Evolutionary conservation across 2,797 vertebrate species (phyloP), one percentile per base, ranked within the genome.

Genomic region (Malurus leucopterus): DNA sequence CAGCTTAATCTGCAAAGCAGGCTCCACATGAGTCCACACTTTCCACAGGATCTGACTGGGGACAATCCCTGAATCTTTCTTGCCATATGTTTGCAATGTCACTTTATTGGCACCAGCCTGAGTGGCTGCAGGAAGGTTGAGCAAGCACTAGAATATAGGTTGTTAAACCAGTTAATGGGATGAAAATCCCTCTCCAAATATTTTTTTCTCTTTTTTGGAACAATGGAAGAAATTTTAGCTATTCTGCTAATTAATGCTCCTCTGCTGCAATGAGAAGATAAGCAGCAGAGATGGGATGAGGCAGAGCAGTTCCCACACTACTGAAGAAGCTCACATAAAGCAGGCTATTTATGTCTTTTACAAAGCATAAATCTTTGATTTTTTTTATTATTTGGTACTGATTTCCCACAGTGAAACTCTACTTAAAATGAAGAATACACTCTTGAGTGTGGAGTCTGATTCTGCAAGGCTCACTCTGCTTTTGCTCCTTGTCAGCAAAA

Each of bases 391-490:
- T 73, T 85, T 69, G 13, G 24, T 32, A 30, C 43, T 24, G 26
- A 50, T 58, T 30, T 91, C 38, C 12, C 15, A 41, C 9, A 43
- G 7, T 41, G 26, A 85, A 16, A 36, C 7, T 49, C 59, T 55
- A 20, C 29, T 57, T 83, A 59, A 80, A 83, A 71, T 0, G 3
- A 65, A 68, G 34, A 80, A 30, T 29, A 23, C 8, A 5, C 3
- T 58, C 40, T 34, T 47, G 50, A 74, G 29, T 6, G 4, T 0
- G 0, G 15, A 10, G 8, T 57, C 41, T 62, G 32, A 68, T 54
- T 40, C 36, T 77, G 59, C 50, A 64, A n/a, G 1, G 0, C n/a
- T 86, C 51, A 13, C 4, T 74, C 12, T 30, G 17, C 2, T 7
- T 23, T 41, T 55, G 20, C 8, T 59, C 4, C 9, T 51, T 9